Base-by-base conservation (phyloP, 2,797 vertebrate species). In the Borostomias antarcticus region DNA sequence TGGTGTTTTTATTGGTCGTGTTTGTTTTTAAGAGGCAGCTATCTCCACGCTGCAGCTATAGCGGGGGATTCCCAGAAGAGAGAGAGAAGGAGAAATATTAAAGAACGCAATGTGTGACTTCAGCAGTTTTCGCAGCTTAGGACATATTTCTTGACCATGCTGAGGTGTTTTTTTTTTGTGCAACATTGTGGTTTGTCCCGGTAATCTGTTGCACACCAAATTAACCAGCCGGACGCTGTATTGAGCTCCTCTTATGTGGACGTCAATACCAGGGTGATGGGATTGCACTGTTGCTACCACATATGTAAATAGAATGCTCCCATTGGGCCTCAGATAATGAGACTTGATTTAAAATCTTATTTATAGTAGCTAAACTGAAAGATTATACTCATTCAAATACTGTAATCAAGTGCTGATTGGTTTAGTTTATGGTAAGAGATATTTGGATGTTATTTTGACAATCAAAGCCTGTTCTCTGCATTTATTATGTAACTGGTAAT, bases 1-100 rank as follows among this genome's bases (percentile, higher is more conserved):
- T 75, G 83, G 79, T 78, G 75, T 83, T 80, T 79, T 56, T 86
- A 89, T 88, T 86, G 87, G 84, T 77, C 89, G 86, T 85, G 82
- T 80, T 89, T 89, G 37, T 37, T 68, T 5, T 53, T n/a, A 45
- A 87, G 79, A 82, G 84, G 83, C 86, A 90, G 92, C 93, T 94
- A 93, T 94, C 93, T 94, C 85, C 81, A 82, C 88, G 65, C 90
- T 77, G 13, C 92, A 95, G 93, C 88, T 90, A 82, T n/a, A n/a
- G n/a, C n/a, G n/a, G 67, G 60, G 72, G 87, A 83, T 91, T 92
- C 84, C 85, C 90, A 82, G 86, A 93, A 93, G 89, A 91, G 92
- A 85, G n/a, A 74, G 82, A 88, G 89, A 87, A 82, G 82, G 78
- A 80, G 82, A 87, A 86, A 87, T 79, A 82, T 84, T 87, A 86